Percentiles rank a stretch among this genome's conserved stretches.
These are phyloP conservation scores for Gracilinanus agilis DNA, from an alignment of 2,113 vertebrate species.

Conservation along the genomic window DNA sequence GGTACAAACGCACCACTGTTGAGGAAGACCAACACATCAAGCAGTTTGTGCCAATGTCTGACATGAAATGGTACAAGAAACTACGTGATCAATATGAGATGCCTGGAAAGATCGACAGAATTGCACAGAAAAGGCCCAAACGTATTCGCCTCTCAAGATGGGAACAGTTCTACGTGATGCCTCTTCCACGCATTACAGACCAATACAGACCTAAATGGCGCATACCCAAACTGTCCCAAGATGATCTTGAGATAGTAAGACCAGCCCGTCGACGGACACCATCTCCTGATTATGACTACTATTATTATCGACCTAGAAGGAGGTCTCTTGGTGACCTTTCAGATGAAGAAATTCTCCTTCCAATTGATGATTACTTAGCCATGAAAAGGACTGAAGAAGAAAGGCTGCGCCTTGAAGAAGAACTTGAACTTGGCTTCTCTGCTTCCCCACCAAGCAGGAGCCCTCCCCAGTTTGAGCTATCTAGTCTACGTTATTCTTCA, in stretches of 20 bases:
- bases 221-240: constrained; percentile 92
- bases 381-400: constrained; percentile 98
- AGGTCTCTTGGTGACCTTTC: constrained; percentile 95
- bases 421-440: constrained; percentile 95
- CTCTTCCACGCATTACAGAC: constrained; percentile 95
- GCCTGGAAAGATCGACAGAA: constrained; percentile 95
- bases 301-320: constrained; percentile 92
- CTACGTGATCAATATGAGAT: constrained; percentile 98
- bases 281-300: constrained; percentile 93
- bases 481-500: constrained; percentile 91
- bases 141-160: constrained; percentile 98
- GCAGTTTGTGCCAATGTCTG: constrained; percentile 95
- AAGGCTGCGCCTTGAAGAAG: constrained; percentile 94
- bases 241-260: constrained; percentile 97
- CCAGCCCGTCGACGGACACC: constrained; percentile 92
- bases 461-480: constrained; percentile 95
- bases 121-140: constrained; percentile 94
- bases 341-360: constrained; percentile 96
- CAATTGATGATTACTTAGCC: constrained; percentile 94
- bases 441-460: constrained; percentile 95
- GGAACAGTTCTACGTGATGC: constrained; percentile 98
- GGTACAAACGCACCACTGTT: constrained; percentile 83
- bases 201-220: constrained; percentile 96
- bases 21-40: constrained; percentile 96
- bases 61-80: constrained; percentile 99